phyloP scores from a whole-genome alignment of 2,888 invertebrate genomes.

The Exephanes ischioxanthus region DNA sequence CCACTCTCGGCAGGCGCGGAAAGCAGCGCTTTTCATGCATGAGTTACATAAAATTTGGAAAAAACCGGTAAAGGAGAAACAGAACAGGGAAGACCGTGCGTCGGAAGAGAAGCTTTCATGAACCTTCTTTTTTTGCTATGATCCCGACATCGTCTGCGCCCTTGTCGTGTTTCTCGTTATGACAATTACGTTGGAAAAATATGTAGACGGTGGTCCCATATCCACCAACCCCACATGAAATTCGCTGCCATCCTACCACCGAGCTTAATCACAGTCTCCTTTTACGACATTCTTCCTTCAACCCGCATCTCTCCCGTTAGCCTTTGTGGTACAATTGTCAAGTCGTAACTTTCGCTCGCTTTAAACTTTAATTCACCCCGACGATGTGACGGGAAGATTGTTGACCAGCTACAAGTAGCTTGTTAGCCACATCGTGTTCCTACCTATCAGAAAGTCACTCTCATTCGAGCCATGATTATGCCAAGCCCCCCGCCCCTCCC shows the following conservation, averaged over 20 bases:
- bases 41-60: too few species aligned
- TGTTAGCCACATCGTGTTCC: background rate
- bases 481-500: too few species aligned
- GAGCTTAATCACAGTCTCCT: conserved; percentile 32
- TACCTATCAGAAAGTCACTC: too few species aligned
- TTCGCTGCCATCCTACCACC: conserved; percentile 23
- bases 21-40: too few species aligned
- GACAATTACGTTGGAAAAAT: conserved; percentile 83
- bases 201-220: conserved; percentile 64
- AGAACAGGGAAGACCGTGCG: conserved; percentile 15
- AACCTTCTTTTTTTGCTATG: conserved; percentile 20
- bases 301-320: conserved; percentile 57
- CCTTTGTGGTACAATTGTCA: conserved; percentile 70
- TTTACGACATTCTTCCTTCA: conserved; percentile 41
- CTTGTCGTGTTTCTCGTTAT: conserved; percentile 67
- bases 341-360: conserved; percentile 71
- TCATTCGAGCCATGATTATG: too few species aligned
- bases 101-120: conserved; percentile 51
- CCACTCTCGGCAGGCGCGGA: too few species aligned
- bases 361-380: conserved; percentile 74
- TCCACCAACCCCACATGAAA: conserved; percentile 56
- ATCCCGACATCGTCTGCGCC: conserved; percentile 20
- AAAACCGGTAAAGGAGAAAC: background rate
- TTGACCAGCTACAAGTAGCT: background rate
- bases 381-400: conserved; percentile 8